Conservation (phyloP, 2,888 invertebrate genomes). For the Loripinus fragilis region DNA sequence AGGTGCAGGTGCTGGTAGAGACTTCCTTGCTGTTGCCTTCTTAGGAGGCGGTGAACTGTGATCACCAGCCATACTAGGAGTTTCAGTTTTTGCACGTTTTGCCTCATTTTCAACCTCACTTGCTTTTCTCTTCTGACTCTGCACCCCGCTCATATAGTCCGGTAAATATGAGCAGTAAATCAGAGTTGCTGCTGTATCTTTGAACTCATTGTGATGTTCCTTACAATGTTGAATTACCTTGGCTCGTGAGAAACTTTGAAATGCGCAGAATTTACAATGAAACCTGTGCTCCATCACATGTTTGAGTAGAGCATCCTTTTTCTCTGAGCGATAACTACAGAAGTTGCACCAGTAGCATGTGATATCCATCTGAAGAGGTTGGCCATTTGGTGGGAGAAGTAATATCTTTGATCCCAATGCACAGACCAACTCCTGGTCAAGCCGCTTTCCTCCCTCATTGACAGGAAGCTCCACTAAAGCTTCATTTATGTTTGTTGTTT, state of each 20-base stretch:
- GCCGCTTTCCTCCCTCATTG: slow-evolving; percentile 56
- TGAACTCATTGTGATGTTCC: slow-evolving; percentile 66
- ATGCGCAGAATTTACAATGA: slow-evolving; percentile 74
- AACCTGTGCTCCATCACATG: slow-evolving; percentile 77
- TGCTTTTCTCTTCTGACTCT: slow-evolving; percentile 31
- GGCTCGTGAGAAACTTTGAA: slow-evolving; percentile 75
- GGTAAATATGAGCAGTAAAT: slow-evolving; percentile 72
- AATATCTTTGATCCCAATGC: slow-evolving; percentile 69
- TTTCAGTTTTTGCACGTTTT: slow-evolving; percentile 18
- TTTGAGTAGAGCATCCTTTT: slow-evolving; percentile 64
- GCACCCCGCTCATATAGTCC: slow-evolving; percentile 62
- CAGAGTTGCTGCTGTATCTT: slow-evolving; percentile 59
- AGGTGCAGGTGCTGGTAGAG: slow-evolving; percentile 5
- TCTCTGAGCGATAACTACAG: slow-evolving; percentile 70
- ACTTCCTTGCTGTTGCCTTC: slow-evolving; percentile 24
- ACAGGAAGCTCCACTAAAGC: slow-evolving; percentile 68
- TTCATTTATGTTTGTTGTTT: slow-evolving; percentile 59
- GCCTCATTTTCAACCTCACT: slow-evolving; percentile 21
- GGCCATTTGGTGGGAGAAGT: slow-evolving; percentile 60
- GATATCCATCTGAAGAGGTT: slow-evolving; percentile 65
- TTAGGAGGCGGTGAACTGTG: slow-evolving; percentile 15
- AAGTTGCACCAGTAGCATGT: slow-evolving; percentile 78
- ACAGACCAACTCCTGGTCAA: slow-evolving; percentile 71
- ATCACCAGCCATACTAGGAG: slow-evolving; percentile 25
- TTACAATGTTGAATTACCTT: slow-evolving; percentile 72